phyloP scores from a whole-genome alignment of 2,888 invertebrate genomes.

The Chorisops tibialis region DNA sequence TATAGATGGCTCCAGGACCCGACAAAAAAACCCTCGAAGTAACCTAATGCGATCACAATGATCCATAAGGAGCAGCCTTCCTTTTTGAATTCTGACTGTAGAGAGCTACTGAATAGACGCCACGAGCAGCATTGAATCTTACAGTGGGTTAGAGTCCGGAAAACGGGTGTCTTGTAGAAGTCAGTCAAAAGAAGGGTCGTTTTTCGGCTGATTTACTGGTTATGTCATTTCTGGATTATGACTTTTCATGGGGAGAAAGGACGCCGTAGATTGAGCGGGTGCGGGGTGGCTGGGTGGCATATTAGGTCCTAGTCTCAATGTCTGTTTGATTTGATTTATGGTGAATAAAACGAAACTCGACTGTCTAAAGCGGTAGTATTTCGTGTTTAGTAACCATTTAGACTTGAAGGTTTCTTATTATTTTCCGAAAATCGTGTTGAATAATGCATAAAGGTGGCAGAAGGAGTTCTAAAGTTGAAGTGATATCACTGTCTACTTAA shows the following conservation, averaged over 20 bases:
- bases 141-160: background rate
- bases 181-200: slow-evolving; percentile 18
- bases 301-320: slow-evolving; percentile 16
- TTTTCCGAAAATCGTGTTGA: slow-evolving; percentile 22
- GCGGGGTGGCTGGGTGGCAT: background rate
- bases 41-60: no score
- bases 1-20: no score
- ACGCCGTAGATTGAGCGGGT: no score
- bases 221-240: slow-evolving; percentile 32
- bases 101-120: no score
- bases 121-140: no score
- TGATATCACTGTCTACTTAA: no score
- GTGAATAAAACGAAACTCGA: slow-evolving; percentile 20
- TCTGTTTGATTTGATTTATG: slow-evolving; percentile 26
- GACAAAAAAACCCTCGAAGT: no score
- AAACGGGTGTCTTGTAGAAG: slow-evolving; percentile 7
- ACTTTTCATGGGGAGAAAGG: slow-evolving; percentile 25
- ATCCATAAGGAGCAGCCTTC: no score
- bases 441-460: slow-evolving; percentile 4
- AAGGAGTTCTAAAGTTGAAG: no score
- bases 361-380: slow-evolving; percentile 12
- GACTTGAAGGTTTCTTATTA: slow-evolving; percentile 16
- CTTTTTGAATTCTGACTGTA: no score
- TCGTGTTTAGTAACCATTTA: slow-evolving; percentile 19
- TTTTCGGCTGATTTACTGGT: slow-evolving; percentile 28